A percentile compares a stretch with the other conserved stretches of the same genome.
Conservation (phyloP, 2,888 invertebrate genomes). For the Theodoxus fluviatilis region DNA sequence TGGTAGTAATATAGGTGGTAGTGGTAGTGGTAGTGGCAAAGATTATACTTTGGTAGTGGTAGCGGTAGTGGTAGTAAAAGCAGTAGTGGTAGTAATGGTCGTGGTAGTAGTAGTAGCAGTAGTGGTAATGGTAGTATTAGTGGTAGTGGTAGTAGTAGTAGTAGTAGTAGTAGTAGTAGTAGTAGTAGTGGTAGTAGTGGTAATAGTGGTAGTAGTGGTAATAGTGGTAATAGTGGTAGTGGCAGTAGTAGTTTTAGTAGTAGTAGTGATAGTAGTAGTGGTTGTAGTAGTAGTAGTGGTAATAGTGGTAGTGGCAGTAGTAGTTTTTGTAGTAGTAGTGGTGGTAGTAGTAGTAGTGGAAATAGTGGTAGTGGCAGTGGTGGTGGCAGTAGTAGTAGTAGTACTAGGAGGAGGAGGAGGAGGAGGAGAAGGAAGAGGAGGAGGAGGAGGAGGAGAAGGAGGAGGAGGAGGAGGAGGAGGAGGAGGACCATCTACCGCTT, state of each 20-base stretch:
- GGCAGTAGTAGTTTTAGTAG: conserved; percentile 9
- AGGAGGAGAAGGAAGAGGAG: background rate
- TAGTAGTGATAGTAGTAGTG: conserved; percentile 18
- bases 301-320: background rate
- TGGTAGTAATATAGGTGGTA: no score
- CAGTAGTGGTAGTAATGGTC: no score
- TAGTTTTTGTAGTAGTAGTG: background rate
- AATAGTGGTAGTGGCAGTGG: background rate
- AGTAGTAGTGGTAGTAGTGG: background rate
- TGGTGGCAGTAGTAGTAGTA: background rate
- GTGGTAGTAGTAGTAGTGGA: background rate
- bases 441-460: background rate
- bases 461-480: background rate
- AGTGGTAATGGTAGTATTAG: no score
- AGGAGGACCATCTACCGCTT: no score
- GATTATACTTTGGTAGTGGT: no score
- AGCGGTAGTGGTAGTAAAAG: no score
- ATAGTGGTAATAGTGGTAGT: conserved; percentile 8
- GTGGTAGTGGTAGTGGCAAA: no score
- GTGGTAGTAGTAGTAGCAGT: no score
- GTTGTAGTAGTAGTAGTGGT: conserved; percentile 13
- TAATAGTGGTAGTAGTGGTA: background rate
- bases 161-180: no score
- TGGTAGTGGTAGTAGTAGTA: no score
- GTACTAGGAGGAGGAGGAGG: background rate